Conservation (phyloP, 1,140 invertebrate genomes). For the Panulirus ornatus region DNA sequence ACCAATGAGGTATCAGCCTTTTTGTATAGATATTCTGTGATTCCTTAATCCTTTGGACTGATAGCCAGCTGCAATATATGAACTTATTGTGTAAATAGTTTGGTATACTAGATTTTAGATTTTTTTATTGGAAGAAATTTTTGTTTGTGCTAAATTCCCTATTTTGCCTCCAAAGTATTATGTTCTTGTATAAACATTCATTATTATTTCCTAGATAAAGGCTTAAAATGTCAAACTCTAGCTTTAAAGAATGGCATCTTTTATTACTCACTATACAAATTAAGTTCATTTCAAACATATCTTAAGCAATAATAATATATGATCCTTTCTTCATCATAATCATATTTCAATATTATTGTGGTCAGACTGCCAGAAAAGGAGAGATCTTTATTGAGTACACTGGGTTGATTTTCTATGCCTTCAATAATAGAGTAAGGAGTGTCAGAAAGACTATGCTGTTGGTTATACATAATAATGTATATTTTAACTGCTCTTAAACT, state of each 20-base stretch:
- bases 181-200: slow-evolving; percentile 48
- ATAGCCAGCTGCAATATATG: slow-evolving; percentile 70
- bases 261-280: slow-evolving; percentile 51
- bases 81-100: slow-evolving; percentile 63
- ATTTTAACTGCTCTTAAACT: slow-evolving; percentile 72
- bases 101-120: slow-evolving; percentile 48
- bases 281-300: slow-evolving; percentile 69
- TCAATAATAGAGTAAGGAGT: slow-evolving; percentile 67
- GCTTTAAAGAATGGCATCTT: slow-evolving; percentile 65
- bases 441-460: slow-evolving; percentile 69
- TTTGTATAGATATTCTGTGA: slow-evolving; percentile 61
- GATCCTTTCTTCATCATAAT: slow-evolving; percentile 41
- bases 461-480: slow-evolving; percentile 72
- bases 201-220: slow-evolving; percentile 50
- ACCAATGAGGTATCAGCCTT: slow-evolving; percentile 29
- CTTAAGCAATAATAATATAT: slow-evolving; percentile 66
- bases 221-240: slow-evolving; percentile 67
- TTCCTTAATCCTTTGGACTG: slow-evolving; percentile 63
- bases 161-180: slow-evolving; percentile 70
- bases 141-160: slow-evolving; percentile 34
- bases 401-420: slow-evolving; percentile 69
- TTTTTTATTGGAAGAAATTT: slow-evolving; percentile 47
- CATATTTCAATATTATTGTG: slow-evolving; percentile 45
- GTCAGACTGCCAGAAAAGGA: slow-evolving; percentile 61
- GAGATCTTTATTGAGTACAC: slow-evolving; percentile 47